These are phyloP conservation scores for Cathartes aura DNA, from an alignment of 2,113 vertebrate species.

Conservation along the genomic window DNA sequence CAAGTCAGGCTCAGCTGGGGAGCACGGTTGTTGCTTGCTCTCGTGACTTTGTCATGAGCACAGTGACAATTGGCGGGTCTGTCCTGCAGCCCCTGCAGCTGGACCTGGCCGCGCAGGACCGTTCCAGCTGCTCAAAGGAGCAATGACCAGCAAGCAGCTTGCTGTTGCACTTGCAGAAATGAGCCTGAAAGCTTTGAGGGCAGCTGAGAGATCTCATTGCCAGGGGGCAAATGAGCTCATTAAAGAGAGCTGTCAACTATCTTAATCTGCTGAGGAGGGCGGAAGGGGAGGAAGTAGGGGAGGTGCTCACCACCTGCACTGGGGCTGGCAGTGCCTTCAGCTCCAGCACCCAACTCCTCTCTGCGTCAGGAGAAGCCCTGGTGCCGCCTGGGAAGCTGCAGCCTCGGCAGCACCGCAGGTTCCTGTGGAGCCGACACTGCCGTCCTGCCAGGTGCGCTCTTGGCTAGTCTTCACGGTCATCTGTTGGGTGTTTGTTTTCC, in stretches of 20 bases:
- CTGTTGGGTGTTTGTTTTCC: not conserved
- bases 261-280: not conserved
- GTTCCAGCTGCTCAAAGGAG: fast-evolving
- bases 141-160: not conserved
- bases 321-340: not conserved
- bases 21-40: fast-evolving
- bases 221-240: not conserved
- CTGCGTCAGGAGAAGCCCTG: fast-evolving
- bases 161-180: not conserved
- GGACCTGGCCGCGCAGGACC: fast-evolving
- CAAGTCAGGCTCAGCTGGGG: not conserved
- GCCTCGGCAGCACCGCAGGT: fast-evolving
- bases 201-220: not conserved
- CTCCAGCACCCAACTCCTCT: not conserved
- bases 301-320: not conserved
- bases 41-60: not conserved
- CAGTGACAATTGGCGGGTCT: fast-evolving
- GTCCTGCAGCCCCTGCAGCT: not conserved
- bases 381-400: not conserved
- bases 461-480: not conserved
- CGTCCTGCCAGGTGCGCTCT: not conserved
- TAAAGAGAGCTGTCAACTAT: not conserved
- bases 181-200: not conserved
- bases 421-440: fast-evolving
- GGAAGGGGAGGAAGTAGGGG: not conserved